Conservation (phyloP, 1,140 invertebrate genomes). For the Eumeta japonica region DNA sequence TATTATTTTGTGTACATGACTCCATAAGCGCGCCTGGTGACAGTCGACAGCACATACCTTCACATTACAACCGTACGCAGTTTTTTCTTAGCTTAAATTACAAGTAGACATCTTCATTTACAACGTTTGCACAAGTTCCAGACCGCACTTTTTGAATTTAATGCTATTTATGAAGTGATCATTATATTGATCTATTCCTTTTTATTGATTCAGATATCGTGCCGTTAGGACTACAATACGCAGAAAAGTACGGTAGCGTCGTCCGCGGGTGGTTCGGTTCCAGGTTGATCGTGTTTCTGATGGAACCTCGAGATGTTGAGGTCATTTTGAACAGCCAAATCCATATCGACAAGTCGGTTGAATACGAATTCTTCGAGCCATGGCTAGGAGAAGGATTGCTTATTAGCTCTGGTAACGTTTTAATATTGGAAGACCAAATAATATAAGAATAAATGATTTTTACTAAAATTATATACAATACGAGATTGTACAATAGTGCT, state of each 20-base stretch:
- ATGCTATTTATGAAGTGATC: too few species aligned
- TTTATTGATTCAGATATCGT: slow-evolving; percentile 45
- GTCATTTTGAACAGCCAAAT: slow-evolving; percentile 68
- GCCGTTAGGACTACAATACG: slow-evolving; percentile 35
- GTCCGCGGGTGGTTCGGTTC: slow-evolving; percentile 65
- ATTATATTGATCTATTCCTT: slow-evolving; percentile 15
- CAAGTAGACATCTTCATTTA: too few species aligned
- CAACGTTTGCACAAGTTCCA: too few species aligned
- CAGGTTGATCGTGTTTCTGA: slow-evolving; percentile 64
- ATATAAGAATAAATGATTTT: too few species aligned
- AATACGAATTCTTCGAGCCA: slow-evolving; percentile 83
- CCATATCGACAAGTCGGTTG: slow-evolving; percentile 78
- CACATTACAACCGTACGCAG: too few species aligned
- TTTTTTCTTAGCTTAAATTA: too few species aligned
- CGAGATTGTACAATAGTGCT: too few species aligned
- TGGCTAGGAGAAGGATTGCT: slow-evolving; percentile 88
- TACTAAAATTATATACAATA: too few species aligned
- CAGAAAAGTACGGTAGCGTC: slow-evolving; percentile 59
- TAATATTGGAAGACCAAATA: slow-evolving; percentile 8
- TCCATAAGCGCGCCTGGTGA: too few species aligned
- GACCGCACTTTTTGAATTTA: too few species aligned
- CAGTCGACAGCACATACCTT: too few species aligned
- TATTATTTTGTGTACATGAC: too few species aligned
- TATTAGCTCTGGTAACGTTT: slow-evolving; percentile 66
- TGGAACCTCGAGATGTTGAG: slow-evolving; percentile 68